Base-by-base conservation (phyloP, 1,140 invertebrate species). In the Melitaea cinxia region DNA sequence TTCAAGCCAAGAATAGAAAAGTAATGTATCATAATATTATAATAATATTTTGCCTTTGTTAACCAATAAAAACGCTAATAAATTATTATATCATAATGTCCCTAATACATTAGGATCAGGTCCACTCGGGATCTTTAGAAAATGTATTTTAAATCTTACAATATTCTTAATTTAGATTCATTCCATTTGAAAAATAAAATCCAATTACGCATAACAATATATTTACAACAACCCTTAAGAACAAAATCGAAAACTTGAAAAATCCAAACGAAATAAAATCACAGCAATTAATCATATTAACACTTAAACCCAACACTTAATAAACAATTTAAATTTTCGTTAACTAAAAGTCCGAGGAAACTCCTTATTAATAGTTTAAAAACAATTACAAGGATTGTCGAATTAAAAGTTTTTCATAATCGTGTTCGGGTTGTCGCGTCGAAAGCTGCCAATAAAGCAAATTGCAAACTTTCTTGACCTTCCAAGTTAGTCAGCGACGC, bases 381-480 rank as follows among this genome's bases (percentile, higher is more conserved):
- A 50, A 35, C 42, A 60, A 60, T 52, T 52, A 60, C 23, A 15
- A 12, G 58, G 30, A 33, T 47, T 55, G 60, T 35, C 12, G 28
- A 63, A 47, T 63, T 54, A 62, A 53, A 63, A 55, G 39, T 63
- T 55, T 55, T 10, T 62, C 49, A 54, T 54, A 54, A 54, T 63
- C 39, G 37, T 47, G n/a, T 42, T 53, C 19, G 60, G n/a, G 12
- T 55, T 39, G 52, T 56, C 53, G 62, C 62, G 14, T 64, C 19
- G 53, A 64, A 37, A 28, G 62, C 53, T 61, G 65, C 73, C 73
- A 81, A 83, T 83, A 75, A 77, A 64, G 74, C 62, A 78, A 77
- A 80, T 77, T 85, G 75, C 65, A 77, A 77, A 80, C 75, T 86
- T 80, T 75, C 76, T 83, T 85, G 80, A 85, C 85, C 85, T 85